A percentile compares a stretch with the other conserved stretches of the same genome.
phyloP scores from a whole-genome alignment of 2,888 invertebrate genomes.

The Pterostichus niger region DNA sequence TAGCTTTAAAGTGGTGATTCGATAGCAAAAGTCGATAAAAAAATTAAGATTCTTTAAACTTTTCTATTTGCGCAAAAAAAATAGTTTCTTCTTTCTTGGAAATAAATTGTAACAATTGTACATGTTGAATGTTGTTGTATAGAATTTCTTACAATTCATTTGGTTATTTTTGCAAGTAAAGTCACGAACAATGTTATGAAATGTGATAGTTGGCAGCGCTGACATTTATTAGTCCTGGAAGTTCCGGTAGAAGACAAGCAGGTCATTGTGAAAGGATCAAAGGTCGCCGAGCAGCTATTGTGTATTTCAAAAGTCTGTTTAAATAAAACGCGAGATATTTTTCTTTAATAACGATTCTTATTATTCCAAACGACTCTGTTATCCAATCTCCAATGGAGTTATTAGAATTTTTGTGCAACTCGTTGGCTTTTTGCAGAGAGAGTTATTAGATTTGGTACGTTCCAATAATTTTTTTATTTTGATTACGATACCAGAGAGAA shows the following conservation, averaged over 20 bases:
- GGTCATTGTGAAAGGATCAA: slow-evolving; percentile 28
- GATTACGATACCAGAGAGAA: slow-evolving; percentile 1
- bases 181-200: slow-evolving; percentile 34
- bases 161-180: slow-evolving; percentile 12
- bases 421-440: neutral
- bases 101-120: neutral
- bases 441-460: slow-evolving; percentile 38
- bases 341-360: slow-evolving; percentile 14
- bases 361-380: slow-evolving; percentile 2
- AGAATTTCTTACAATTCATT: neutral
- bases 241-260: slow-evolving; percentile 3
- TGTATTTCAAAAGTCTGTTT: slow-evolving; percentile 9
- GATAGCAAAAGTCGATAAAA: no score
- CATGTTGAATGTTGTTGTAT: neutral
- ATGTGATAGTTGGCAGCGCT: slow-evolving; percentile 3
- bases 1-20: no score
- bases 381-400: neutral
- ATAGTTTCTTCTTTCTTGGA: neutral
- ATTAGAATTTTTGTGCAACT: slow-evolving; percentile 12
- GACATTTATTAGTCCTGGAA: slow-evolving; percentile 33
- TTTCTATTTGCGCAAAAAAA: no score
- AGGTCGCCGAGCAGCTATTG: slow-evolving; percentile 13
- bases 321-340: slow-evolving; percentile 18
- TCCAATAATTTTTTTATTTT: slow-evolving; percentile 45
- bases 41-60: no score